Conservation (phyloP, 2,888 invertebrate species). For the Ochropacha duplaris region DNA sequence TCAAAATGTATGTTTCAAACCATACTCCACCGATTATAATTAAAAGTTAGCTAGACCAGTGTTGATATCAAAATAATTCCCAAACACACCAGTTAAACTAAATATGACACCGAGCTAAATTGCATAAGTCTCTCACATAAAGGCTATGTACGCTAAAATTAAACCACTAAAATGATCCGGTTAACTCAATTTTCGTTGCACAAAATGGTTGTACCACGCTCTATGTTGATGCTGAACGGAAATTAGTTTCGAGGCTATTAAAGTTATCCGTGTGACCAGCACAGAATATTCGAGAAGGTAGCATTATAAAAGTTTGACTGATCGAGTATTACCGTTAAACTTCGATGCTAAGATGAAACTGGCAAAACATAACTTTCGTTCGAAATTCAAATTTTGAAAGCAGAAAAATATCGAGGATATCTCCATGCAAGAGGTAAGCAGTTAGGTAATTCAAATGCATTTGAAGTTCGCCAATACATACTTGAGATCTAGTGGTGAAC, state of each 20-base stretch:
- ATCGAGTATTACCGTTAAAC: not conserved
- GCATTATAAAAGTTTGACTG: not conserved
- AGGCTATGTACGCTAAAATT: not conserved
- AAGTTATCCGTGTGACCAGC: constrained; percentile 39
- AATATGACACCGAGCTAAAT: not conserved
- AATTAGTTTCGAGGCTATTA: constrained; percentile 49
- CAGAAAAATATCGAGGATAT: too few species aligned
- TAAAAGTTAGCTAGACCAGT: not conserved
- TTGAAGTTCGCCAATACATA: too few species aligned
- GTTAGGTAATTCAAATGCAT: too few species aligned
- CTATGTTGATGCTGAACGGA: constrained; percentile 22
- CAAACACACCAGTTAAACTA: not conserved
- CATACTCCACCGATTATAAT: not conserved
- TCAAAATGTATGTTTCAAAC: not conserved
- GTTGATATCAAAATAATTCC: not conserved
- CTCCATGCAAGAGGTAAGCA: too few species aligned
- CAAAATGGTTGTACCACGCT: constrained; percentile 42
- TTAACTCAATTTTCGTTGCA: constrained; percentile 18
- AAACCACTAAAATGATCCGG: constrained; percentile 10
- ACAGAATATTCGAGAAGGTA: not conserved
- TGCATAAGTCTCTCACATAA: not conserved
- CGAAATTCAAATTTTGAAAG: not conserved
- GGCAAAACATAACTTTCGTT: not conserved
- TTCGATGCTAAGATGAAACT: not conserved
- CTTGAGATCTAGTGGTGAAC: too few species aligned